A percentile compares a stretch with the other conserved stretches of the same genome.
Conservation (phyloP, 2,888 invertebrate genomes). For the Perithous albicinctus region DNA sequence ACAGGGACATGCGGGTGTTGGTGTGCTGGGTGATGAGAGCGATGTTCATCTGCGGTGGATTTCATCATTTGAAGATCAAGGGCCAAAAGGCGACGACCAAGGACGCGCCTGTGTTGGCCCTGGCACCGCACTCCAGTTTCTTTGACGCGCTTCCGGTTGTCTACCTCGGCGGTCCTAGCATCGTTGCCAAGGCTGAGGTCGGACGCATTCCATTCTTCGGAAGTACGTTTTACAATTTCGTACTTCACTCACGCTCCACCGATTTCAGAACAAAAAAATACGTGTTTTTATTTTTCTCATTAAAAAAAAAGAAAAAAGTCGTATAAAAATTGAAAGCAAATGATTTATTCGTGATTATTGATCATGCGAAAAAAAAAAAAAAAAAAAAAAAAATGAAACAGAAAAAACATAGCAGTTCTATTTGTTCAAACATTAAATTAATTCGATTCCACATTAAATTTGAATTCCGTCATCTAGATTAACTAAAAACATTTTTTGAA, state of each 20-base stretch:
- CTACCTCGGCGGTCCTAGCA: conserved; percentile 93
- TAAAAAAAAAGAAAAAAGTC: no score
- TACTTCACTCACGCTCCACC: not conserved
- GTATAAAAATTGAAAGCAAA: no score
- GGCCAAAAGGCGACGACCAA: conserved; percentile 88
- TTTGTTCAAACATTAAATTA: no score
- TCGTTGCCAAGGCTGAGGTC: conserved; percentile 95
- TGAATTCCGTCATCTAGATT: no score
- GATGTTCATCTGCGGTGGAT: conserved; percentile 93
- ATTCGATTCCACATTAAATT: no score
- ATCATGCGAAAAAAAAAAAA: no score
- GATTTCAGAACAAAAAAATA: no score
- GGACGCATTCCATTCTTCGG: conserved; percentile 94
- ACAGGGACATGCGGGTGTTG: conserved; percentile 88
- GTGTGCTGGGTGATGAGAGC: conserved; percentile 90
- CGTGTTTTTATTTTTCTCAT: no score
- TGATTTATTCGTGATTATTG: no score
- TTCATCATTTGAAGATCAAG: conserved; percentile 91
- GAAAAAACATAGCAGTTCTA: no score
- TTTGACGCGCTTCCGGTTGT: conserved; percentile 95
- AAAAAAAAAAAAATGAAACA: no score
- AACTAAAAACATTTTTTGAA: no score
- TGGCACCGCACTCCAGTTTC: conserved; percentile 97
- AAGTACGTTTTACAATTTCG: conserved; percentile 89
- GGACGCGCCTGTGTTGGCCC: conserved; percentile 93